Base-by-base conservation (phyloP, 2,113 vertebrate species). In the Mirounga angustirostris region DNA sequence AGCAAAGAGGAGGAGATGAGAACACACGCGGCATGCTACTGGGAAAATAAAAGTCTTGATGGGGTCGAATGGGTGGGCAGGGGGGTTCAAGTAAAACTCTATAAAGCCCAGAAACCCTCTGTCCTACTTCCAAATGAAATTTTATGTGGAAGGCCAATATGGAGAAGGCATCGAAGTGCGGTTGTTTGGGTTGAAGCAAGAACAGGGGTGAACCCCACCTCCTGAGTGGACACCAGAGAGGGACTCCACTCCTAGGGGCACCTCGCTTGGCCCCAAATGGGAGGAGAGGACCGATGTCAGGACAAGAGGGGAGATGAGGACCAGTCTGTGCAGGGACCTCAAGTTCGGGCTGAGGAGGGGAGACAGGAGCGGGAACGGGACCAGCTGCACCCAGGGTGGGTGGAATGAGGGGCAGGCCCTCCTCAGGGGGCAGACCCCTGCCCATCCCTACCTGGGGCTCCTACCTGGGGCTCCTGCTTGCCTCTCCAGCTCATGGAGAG, bases 71-170 rank as follows among this genome's bases (percentile, higher is more conserved):
- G 63, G 63, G 63, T 46, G 46, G 46, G 46, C 46, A 46, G 43
- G 7, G 4, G 26, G 40, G 50, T 96, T 73, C 36, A 30, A 80
- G n/a, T 52, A 67, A 74, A 79, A 58, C 46, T 15, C 18, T n/a
- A 24, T 63, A 33, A 82, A 87, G 54, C 28, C 76, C 76, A 84
- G 73, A 96, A 95, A 89, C 26, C 85, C 33, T 92, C 90, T 82
- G 58, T 22, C 59, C 52, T 54, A 82, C 52, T 93, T 93, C 74
- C 76, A 58, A 61, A 40, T 46, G 92, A 78, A 83, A 79, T 36
- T 74, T 56, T 22, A 96, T 67, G 16, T 52, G 54, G 65, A 91
- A 95, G 54, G 3, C 56, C 76, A 87, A 4, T 43, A 43, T 5
- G 7, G 12, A 59, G 28, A 91, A 58, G 54, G 61, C 92, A 63